Conservation (phyloP, 2,113 vertebrate species). For the Caranx ignobilis region DNA sequence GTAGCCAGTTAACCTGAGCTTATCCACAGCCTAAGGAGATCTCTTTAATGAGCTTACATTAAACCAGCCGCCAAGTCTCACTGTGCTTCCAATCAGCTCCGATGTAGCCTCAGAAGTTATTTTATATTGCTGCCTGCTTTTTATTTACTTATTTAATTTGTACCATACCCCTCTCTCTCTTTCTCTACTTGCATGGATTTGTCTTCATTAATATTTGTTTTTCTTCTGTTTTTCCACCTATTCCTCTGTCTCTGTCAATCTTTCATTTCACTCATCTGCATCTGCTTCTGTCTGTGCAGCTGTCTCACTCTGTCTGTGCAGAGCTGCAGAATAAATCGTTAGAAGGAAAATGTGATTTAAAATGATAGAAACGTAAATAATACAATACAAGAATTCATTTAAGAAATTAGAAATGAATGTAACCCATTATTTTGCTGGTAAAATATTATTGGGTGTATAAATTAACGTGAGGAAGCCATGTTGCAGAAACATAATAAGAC, state of each 20-base stretch:
- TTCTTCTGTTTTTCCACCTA: background rate
- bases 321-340: background rate
- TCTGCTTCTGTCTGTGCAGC: background rate
- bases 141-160: background rate
- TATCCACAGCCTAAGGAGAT: slow-evolving; percentile 72
- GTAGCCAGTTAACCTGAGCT: slow-evolving; percentile 76
- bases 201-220: background rate
- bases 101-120: background rate
- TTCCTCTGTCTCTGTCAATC: background rate
- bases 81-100: slow-evolving; percentile 30
- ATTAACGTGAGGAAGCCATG: background rate
- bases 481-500: too few relatives aligned
- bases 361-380: background rate
- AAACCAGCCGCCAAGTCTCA: slow-evolving; percentile 52
- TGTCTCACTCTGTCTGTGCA: too few relatives aligned
- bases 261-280: background rate
- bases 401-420: background rate
- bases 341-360: background rate
- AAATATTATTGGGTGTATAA: too few relatives aligned
- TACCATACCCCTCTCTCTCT: background rate
- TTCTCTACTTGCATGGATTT: background rate
- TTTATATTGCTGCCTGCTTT: background rate
- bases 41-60: slow-evolving; percentile 77
- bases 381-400: background rate
- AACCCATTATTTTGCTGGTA: background rate